phyloP scores from a whole-genome alignment of 2,888 invertebrate species.

The Gari tellinella region DNA sequence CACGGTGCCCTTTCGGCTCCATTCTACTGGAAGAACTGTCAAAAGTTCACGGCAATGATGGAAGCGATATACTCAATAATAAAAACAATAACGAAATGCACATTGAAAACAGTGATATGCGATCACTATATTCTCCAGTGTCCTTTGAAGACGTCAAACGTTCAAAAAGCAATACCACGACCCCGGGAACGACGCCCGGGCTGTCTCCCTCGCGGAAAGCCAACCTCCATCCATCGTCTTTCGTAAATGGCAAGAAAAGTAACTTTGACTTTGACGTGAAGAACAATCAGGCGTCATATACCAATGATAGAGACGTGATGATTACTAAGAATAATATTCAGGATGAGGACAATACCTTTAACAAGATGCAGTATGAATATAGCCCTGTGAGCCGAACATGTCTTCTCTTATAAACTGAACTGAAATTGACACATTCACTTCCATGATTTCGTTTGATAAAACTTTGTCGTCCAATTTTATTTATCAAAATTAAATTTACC shows the following conservation, averaged over 20 bases:
- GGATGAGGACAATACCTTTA: conserved; percentile 1
- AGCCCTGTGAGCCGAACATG: too few species aligned
- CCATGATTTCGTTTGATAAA: too few species aligned
- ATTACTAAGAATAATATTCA: conserved; percentile 25
- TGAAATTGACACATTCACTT: too few species aligned
- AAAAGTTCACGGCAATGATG: conserved; percentile 33
- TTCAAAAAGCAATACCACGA: conserved; percentile 15
- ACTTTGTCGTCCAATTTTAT: too few species aligned
- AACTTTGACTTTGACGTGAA: not conserved
- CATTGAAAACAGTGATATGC: conserved; percentile 30
- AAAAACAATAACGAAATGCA: conserved; percentile 3
- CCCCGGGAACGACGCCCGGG: conserved; percentile 32
- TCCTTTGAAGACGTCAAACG: conserved; percentile 72
- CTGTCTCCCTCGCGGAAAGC: not conserved
- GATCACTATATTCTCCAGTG: conserved; percentile 73
- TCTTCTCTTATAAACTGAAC: too few species aligned
- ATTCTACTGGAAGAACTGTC: conserved; percentile 66
- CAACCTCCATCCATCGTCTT: not conserved
- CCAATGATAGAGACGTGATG: conserved; percentile 20
- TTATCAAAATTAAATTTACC: too few species aligned
- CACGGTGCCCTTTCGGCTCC: conserved; percentile 67
- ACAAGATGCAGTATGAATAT: too few species aligned
- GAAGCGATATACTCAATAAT: conserved; percentile 4
- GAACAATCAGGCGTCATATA: not conserved
- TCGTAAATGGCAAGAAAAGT: not conserved